A percentile compares a stretch with the other conserved stretches of the same genome.
phyloP scores from a whole-genome alignment of 2,888 invertebrate species.

The Pammene fasciana region DNA sequence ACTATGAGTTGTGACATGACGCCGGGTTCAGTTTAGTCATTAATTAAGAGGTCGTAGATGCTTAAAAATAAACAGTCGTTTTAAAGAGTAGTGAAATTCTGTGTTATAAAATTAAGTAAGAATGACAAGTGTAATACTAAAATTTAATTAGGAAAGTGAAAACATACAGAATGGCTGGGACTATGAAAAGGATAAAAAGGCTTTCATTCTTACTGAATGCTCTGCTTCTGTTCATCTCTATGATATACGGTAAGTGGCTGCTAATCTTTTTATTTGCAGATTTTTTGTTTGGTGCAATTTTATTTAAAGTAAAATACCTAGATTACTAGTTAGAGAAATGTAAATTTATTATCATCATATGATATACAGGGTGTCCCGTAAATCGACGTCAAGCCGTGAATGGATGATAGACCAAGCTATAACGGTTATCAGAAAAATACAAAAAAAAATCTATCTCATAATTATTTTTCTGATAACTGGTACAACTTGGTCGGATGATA shows the following conservation, averaged over 20 bases:
- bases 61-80: conserved; percentile 41
- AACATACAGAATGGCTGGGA: conserved; percentile 66
- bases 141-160: conserved; percentile 45
- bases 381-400: too few relatives aligned
- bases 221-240: conserved; percentile 68
- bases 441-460: too few relatives aligned
- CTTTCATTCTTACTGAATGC: conserved; percentile 76
- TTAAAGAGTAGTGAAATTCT: conserved; percentile 51
- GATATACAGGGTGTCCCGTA: too few relatives aligned
- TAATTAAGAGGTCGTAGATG: conserved; percentile 51
- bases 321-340: not conserved
- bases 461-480: too few relatives aligned
- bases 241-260: conserved; percentile 76
- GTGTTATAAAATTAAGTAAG: conserved; percentile 61
- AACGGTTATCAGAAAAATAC: too few relatives aligned
- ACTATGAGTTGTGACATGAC: conserved; percentile 65
- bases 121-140: conserved; percentile 75
- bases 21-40: conserved; percentile 51
- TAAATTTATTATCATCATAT: too few relatives aligned
- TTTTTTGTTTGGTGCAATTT: not conserved
- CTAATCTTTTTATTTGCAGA: not conserved
- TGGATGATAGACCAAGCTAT: too few relatives aligned
- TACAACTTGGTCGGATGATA: too few relatives aligned
- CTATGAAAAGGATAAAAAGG: conserved; percentile 68
- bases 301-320: not conserved